Percentiles rank a stretch among this genome's conserved stretches.
Conservation (phyloP, 2,113 vertebrate genomes). For the Synodontis membranacea region DNA sequence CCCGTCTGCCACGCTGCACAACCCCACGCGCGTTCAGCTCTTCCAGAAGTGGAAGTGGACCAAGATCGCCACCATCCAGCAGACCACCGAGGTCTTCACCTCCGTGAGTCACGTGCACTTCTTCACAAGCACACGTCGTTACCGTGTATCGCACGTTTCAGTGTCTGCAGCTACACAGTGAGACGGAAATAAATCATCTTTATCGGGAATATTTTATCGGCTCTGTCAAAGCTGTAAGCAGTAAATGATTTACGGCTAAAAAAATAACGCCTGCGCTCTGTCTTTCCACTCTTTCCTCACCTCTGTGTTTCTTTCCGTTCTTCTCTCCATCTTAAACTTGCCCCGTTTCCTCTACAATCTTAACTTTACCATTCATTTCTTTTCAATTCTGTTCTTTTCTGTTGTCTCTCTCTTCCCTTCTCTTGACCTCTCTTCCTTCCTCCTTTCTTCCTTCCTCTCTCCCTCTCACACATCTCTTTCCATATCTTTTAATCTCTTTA, state of each 20-base stretch:
- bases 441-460: neutral
- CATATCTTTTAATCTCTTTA: neutral
- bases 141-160: neutral
- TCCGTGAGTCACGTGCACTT: conserved; percentile 75
- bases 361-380: neutral
- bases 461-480: neutral
- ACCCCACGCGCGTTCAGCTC: conserved; percentile 90
- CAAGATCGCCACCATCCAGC: conserved; percentile 96
- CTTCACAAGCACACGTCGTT: neutral
- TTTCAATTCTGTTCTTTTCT: neutral
- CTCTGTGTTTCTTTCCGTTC: neutral
- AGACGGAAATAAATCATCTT: neutral
- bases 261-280: conserved; percentile 8
- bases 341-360: neutral
- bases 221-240: neutral
- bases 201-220: conserved; percentile 19
- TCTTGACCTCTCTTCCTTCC: neutral
- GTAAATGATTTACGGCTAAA: conserved; percentile 29
- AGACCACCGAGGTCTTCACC: conserved; percentile 95
- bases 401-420: neutral
- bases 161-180: neutral
- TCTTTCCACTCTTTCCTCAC: conserved; percentile 10
- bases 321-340: neutral
- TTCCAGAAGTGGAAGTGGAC: conserved; percentile 97
- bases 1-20: conserved; percentile 91